Conservation (phyloP, 2,113 vertebrate species). For the Ovis aries region DNA sequence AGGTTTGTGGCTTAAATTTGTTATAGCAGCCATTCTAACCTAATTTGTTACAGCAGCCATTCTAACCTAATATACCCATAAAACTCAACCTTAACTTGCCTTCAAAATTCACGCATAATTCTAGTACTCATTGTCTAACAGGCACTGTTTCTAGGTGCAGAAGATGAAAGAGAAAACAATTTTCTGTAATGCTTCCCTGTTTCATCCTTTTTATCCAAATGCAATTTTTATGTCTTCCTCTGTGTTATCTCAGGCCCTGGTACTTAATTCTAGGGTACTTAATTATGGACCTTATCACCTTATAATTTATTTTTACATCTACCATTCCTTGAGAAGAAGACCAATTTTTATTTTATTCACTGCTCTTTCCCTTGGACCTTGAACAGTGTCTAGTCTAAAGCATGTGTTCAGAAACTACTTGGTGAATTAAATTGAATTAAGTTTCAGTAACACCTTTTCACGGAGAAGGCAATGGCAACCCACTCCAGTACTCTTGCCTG, state of each 20-base stretch:
- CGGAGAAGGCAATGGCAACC: too few relatives aligned
- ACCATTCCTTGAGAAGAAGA: neutral
- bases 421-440: conserved; percentile 1
- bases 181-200: neutral
- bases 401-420: neutral
- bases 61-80: neutral
- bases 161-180: neutral
- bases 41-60: neutral
- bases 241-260: neutral
- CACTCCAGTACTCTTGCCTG: too few relatives aligned
- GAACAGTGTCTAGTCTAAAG: neutral
- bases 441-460: neutral
- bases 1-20: neutral
- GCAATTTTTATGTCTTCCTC: neutral
- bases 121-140: neutral
- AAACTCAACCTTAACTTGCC: neutral
- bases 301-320: neutral
- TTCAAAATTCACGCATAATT: neutral
- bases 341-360: neutral
- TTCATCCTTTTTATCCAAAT: neutral
- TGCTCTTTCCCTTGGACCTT: neutral
- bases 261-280: neutral
- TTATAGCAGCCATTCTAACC: neutral
- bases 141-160: neutral
- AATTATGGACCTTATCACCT: neutral